Evolutionary conservation across 2,797 vertebrate species (phyloP).

Genomic region (Phalloptychus januarius): DNA sequence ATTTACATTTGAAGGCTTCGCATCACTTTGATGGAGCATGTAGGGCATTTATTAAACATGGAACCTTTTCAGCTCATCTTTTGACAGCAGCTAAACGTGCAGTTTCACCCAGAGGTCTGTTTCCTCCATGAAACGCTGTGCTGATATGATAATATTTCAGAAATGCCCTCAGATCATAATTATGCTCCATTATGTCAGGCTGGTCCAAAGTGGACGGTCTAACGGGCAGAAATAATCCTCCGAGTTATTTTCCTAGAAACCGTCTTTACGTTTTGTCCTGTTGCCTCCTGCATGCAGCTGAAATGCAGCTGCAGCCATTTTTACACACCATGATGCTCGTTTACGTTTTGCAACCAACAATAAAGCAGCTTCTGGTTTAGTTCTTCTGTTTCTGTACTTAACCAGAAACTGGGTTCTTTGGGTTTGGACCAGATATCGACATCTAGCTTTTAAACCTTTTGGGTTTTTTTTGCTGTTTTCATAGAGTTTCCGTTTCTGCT

Average conservation of each 20-base stretch:
- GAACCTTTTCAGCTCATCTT: not conserved
- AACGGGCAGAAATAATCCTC: conserved; percentile 29
- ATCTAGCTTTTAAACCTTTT: not conserved
- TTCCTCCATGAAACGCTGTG: not conserved
- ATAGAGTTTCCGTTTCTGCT: not conserved
- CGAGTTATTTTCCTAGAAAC: conserved; percentile 16
- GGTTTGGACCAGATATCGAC: not conserved
- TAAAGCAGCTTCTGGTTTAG: not conserved
- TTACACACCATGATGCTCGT: conserved; percentile 27
- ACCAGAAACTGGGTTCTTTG: not conserved
- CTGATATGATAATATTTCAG: conserved; percentile 2
- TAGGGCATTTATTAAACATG: not conserved
- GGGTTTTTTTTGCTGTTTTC: not conserved
- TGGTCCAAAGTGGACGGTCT: conserved; percentile 19
- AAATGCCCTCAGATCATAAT: conserved; percentile 20
- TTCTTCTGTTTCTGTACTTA: not conserved
- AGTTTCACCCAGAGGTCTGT: not conserved
- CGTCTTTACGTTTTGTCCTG: conserved; percentile 16
- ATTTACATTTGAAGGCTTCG: conserved; percentile 15
- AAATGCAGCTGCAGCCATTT: conserved; percentile 18
- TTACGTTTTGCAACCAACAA: conserved; percentile 5
- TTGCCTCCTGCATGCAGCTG: conserved; percentile 17
- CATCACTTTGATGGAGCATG: not conserved
- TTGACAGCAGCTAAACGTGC: not conserved
- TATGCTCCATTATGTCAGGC: conserved; percentile 10